Evolutionary conservation across 2,888 invertebrate species (phyloP).

Genomic region (Cyclophora punctaria): DNA sequence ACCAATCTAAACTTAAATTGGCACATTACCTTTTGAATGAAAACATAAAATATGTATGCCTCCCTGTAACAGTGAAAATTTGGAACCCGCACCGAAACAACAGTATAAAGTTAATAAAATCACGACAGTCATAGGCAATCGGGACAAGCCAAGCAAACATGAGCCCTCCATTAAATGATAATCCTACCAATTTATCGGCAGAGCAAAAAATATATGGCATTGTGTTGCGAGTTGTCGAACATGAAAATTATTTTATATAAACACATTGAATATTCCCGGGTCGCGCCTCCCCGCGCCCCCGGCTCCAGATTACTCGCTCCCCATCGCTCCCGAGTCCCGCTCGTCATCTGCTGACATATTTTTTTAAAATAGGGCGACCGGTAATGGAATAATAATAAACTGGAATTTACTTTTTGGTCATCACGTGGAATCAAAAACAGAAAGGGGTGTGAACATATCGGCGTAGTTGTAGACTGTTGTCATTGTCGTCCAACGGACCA

Average conservation of each 20-base stretch:
- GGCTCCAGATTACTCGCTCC: slow-evolving; percentile 52
- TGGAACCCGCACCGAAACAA: slow-evolving; percentile 43
- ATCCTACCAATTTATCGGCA: slow-evolving; percentile 72
- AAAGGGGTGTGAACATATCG: slow-evolving; percentile 74
- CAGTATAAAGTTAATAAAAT: slow-evolving; percentile 70
- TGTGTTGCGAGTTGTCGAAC: slow-evolving; percentile 72
- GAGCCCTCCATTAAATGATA: slow-evolving; percentile 76
- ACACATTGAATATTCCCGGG: slow-evolving; percentile 69
- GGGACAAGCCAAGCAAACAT: slow-evolving; percentile 68
- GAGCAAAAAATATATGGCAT: slow-evolving; percentile 68
- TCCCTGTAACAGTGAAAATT: slow-evolving; percentile 42
- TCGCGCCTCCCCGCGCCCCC: slow-evolving; percentile 45
- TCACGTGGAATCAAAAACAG: slow-evolving; percentile 64
- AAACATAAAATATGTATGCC: slow-evolving; percentile 50
- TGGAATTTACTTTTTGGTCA: slow-evolving; percentile 75
- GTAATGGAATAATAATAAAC: slow-evolving; percentile 76
- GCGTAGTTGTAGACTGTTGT: slow-evolving; percentile 57
- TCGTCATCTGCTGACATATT: slow-evolving; percentile 73
- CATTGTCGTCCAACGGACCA: slow-evolving; percentile 67
- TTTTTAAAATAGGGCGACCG: slow-evolving; percentile 69
- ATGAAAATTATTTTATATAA: slow-evolving; percentile 75
- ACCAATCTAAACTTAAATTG: slow-evolving; percentile 50
- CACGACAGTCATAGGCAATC: slow-evolving; percentile 69
- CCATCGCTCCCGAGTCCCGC: slow-evolving; percentile 20
- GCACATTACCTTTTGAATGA: slow-evolving; percentile 52